Base-by-base conservation (phyloP, 1,140 invertebrate species). In the Drosophila biarmipes region DNA sequence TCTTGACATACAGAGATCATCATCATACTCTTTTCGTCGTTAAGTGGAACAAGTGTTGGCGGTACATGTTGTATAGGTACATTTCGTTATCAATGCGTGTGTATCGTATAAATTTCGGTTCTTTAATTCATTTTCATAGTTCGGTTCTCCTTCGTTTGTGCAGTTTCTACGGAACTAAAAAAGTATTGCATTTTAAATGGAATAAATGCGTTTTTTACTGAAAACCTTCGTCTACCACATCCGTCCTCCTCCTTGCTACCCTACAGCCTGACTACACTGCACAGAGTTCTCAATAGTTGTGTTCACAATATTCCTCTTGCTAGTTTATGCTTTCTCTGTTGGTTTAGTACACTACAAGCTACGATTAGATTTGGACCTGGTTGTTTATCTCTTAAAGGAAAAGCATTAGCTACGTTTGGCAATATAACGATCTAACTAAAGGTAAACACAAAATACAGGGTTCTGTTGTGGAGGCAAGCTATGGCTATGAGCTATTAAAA, bases 21-120 rank as follows among this genome's bases (percentile, higher is more conserved):
- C 62, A 77, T 86, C 82, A 86, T 86, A 86, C 82, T 86, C 82
- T 86, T 86, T 85, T 86, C 82, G 64, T 81, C 82, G 48, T 86
- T 82, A 76, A 85, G 71, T 86, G 75, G 82, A 87, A 76, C 54
- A 78, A 78, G 73, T 87, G 74, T 86, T 86, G 82, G 78, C 78
- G 82, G 82, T 87, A 87, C 84, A 73, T 78, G 53, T 51, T 62
- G 42, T 55, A 37, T 68, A 68, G 66, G 66, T 68, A 69, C 66
- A 69, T 66, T 64, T 53, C 31, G n/a, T 67, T 67, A 68, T 52
- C 46, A 66, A 68, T 66, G 31, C 57, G 27, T 61, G 38, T 43
- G 48, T 66, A 35, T 21, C 40, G 51, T 55, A 57, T 14, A 48
- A 66, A 62, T 62, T 40, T 48, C 40, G 19, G 43, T 73, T 72